Percentiles rank a stretch among this genome's conserved stretches.
These are phyloP conservation scores for Brachionus sp. DNA, from an alignment of 1,140 invertebrate species.

Conservation along the genomic window DNA sequence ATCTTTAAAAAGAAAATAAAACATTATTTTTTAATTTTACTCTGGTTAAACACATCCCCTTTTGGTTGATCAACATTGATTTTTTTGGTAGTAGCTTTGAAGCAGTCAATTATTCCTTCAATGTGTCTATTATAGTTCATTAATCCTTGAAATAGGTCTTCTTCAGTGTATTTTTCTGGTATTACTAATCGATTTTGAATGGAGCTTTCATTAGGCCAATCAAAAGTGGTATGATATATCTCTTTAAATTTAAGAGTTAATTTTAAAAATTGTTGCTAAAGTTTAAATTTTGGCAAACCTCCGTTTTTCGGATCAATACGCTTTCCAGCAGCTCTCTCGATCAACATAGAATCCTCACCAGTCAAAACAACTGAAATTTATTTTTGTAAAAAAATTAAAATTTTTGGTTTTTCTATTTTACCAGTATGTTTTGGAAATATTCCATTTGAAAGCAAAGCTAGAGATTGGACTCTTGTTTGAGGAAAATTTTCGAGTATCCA, in stretches of 20 bases:
- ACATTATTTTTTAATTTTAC: conserved; percentile 47
- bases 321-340: conserved; percentile 58
- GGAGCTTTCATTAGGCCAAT: conserved; percentile 53
- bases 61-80: conserved; percentile 61
- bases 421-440: conserved; percentile 58
- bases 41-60: conserved; percentile 59
- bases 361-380: conserved; percentile 54
- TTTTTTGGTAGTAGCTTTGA: conserved; percentile 50
- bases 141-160: conserved; percentile 53
- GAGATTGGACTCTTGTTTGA: conserved; percentile 55
- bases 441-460: conserved; percentile 53
- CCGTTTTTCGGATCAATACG: conserved; percentile 57
- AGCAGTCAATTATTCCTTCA: conserved; percentile 53
- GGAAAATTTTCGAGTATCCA: conserved; percentile 59
- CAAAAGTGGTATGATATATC: conserved; percentile 59
- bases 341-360: conserved; percentile 57
- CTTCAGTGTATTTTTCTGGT: conserved; percentile 52
- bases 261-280: neutral
- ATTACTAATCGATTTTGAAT: conserved; percentile 53
- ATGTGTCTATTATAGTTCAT: conserved; percentile 53
- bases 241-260: conserved; percentile 51
- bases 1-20: neutral
- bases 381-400: neutral
- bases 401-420: conserved; percentile 48
- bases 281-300: conserved; percentile 49